Base-by-base conservation (phyloP, 2,888 invertebrate species). In the Eilema griseolum region DNA sequence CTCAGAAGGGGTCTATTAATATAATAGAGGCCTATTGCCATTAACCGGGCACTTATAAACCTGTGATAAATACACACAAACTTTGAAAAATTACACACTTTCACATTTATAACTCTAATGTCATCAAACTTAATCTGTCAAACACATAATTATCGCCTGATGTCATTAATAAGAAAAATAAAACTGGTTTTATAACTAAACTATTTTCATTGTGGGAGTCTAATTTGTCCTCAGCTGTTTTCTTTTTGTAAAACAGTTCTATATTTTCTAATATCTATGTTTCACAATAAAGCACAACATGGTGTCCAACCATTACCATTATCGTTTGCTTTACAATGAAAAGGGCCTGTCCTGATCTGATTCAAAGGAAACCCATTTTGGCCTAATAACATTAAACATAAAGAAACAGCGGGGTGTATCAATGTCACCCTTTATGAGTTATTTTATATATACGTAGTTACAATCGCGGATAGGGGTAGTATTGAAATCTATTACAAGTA, bases 311-410 rank as follows among this genome's bases (percentile, higher is more conserved):
- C 86, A 92, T 93, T 89, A 92, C 91, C 92, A 92, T 94, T 92
- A 94, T 92, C 93, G 92, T 95, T 94, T 91, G 92, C 90, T 88
- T 90, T 85, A 93, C 93, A 94, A 95, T 93, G 91, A 90, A 88
- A 85, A 88, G 86, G 84, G 78, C 87, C 88, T 86, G 89, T 89
- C 85, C 88, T 85, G 89, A 88, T 89, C 86, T 88, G 89, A 91
- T 91, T 88, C 90, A 90, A 89, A 88, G 86, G 85, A 88, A 85
- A 84, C 87, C 91, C 91, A 92, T 93, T 93, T 87, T 85, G 89
- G 86, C 87, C 90, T 87, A 93, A 94, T 94, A 93, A 92, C 89
- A 90, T 89, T 89, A 90, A 90, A 91, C 89, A 93, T 92, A 93
- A 94, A 95, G 93, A 90, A 92, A 90, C 95, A 92, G 92, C 92